Conservation (phyloP, 2,888 invertebrate genomes). For the Dryadula phaetusa region DNA sequence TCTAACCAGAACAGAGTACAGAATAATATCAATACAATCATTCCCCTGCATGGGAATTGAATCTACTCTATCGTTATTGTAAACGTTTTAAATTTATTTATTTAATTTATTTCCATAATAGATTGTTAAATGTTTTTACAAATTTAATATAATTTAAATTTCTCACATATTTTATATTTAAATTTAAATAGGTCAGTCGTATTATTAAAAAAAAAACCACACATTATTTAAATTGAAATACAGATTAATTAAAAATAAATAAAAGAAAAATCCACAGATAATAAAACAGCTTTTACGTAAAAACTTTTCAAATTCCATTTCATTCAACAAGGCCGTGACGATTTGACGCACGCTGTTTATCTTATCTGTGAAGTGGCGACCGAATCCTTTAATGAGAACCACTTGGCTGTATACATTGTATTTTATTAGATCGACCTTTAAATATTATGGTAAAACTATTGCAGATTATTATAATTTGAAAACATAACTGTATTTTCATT, state of each 20-base stretch:
- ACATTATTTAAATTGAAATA: too few relatives aligned
- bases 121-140: too few relatives aligned
- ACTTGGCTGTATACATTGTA: conserved; percentile 2
- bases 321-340: conserved; percentile 62
- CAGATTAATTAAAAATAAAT: neutral
- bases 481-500: neutral
- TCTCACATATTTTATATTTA: too few relatives aligned
- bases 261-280: neutral
- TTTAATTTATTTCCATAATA: too few relatives aligned
- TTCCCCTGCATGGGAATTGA: too few relatives aligned
- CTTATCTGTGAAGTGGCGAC: conserved; percentile 66
- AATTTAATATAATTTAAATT: too few relatives aligned
- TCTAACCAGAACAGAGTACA: too few relatives aligned
- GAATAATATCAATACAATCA: too few relatives aligned
- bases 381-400: conserved; percentile 38
- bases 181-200: too few relatives aligned
- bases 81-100: too few relatives aligned
- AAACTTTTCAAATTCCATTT: conserved; percentile 3
- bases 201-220: too few relatives aligned
- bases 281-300: conserved; percentile 16
- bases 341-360: conserved; percentile 63
- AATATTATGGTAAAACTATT: conserved; percentile 3
- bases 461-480: neutral
- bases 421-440: conserved; percentile 11
- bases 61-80: too few relatives aligned